Evolutionary conservation across 2,888 invertebrate genomes (phyloP).

Genomic region (Ramazzottius varieornatus): DNA sequence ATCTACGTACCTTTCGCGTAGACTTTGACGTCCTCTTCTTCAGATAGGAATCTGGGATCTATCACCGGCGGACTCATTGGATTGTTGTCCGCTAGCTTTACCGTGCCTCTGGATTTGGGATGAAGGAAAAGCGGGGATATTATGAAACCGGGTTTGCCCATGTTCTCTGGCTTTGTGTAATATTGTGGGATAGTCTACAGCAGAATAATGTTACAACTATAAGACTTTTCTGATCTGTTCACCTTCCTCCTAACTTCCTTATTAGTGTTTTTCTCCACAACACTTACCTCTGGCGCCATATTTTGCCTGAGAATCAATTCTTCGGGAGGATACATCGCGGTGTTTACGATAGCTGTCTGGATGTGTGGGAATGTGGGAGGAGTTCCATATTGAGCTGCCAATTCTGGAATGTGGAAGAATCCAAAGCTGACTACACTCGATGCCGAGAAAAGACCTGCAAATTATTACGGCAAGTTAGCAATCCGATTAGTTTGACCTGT

Average conservation of each 20-base stretch:
- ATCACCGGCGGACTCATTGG: not conserved
- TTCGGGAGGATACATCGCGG: not conserved
- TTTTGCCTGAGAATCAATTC: not conserved
- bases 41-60: not conserved
- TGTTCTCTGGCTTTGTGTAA: not conserved
- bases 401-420: not conserved
- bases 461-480: not conserved
- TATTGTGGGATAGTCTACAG: not conserved
- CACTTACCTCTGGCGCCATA: not conserved
- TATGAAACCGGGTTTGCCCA: not conserved
- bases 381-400: not conserved
- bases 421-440: not conserved
- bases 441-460: not conserved
- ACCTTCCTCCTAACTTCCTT: not conserved
- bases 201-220: not conserved
- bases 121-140: not conserved
- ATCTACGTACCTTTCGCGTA: not conserved
- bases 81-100: not conserved
- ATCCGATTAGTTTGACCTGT: not conserved
- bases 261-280: too few species aligned
- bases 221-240: not conserved
- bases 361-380: not conserved
- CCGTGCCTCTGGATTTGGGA: not conserved
- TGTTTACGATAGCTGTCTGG: not conserved
- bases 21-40: not conserved